Percentiles rank a stretch among this genome's conserved stretches.
Evolutionary conservation across 2,888 invertebrate species (phyloP).

Genomic region (Drosophila recens): DNA sequence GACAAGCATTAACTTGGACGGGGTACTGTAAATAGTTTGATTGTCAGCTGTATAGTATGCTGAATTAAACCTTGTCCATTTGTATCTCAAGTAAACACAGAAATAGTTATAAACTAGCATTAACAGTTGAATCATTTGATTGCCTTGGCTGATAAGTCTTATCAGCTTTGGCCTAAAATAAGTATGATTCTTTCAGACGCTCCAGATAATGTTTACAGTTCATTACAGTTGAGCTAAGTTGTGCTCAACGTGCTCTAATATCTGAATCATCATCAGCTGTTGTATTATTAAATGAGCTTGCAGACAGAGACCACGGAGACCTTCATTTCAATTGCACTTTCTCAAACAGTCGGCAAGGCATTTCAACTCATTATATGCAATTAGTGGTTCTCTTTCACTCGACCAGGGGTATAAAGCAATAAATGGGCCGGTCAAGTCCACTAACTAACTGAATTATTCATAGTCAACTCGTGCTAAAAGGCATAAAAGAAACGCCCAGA

Average conservation of each 20-base stretch:
- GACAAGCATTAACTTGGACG: not conserved
- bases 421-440: slow-evolving; percentile 54
- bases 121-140: slow-evolving; percentile 34
- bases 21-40: slow-evolving; percentile 10
- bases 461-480: slow-evolving; percentile 29
- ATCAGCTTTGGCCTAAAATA: slow-evolving; percentile 28
- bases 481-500: slow-evolving; percentile 12
- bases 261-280: slow-evolving; percentile 10
- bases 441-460: slow-evolving; percentile 69
- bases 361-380: slow-evolving; percentile 63
- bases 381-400: slow-evolving; percentile 54
- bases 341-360: slow-evolving; percentile 38
- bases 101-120: slow-evolving; percentile 24
- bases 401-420: slow-evolving; percentile 32
- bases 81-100: slow-evolving; percentile 6
- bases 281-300: slow-evolving; percentile 40
- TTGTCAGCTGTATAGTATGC: not conserved
- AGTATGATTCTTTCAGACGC: slow-evolving; percentile 3
- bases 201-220: slow-evolving; percentile 25
- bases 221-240: slow-evolving; percentile 9
- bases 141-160: slow-evolving; percentile 24
- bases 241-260: slow-evolving; percentile 13
- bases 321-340: slow-evolving; percentile 42
- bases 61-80: not conserved
- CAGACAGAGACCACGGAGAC: slow-evolving; percentile 13